A percentile compares a stretch with the other conserved stretches of the same genome.
phyloP scores from a whole-genome alignment of 2,113 vertebrate genomes.

The Aplodontia rufa region DNA sequence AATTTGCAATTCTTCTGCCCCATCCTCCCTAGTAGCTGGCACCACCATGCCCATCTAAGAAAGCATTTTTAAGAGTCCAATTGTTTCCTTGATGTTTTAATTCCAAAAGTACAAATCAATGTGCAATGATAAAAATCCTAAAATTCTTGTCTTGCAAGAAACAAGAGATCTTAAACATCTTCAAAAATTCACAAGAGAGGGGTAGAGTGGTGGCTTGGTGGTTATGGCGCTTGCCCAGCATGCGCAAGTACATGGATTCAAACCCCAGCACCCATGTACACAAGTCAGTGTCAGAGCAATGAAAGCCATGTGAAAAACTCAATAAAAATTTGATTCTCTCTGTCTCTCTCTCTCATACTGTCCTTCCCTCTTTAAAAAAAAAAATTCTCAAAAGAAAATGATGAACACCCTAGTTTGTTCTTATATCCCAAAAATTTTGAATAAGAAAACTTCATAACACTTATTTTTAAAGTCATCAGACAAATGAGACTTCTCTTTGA shows the following conservation, averaged over 20 bases:
- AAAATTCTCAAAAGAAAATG: constrained; percentile 1
- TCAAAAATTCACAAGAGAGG: too few species aligned
- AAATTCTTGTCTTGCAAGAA: constrained; percentile 20
- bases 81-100: constrained; percentile 4
- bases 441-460: constrained; percentile 21
- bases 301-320: too few species aligned
- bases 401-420: neutral
- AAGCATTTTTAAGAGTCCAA: neutral
- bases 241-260: too few species aligned
- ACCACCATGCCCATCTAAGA: neutral
- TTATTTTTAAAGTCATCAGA: constrained; percentile 5
- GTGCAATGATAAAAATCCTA: constrained; percentile 33
- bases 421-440: constrained; percentile 30
- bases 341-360: too few species aligned
- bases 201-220: too few species aligned
- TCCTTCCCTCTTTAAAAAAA: too few species aligned
- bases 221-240: too few species aligned
- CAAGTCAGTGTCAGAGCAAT: too few species aligned
- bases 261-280: too few species aligned
- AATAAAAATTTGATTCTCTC: too few species aligned
- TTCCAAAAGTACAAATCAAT: neutral
- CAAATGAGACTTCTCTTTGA: neutral
- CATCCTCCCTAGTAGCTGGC: neutral
- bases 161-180: constrained; percentile 9
- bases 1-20: neutral